Base-by-base conservation (phyloP, 2,888 invertebrate species). In the Phymatocera aterrima region DNA sequence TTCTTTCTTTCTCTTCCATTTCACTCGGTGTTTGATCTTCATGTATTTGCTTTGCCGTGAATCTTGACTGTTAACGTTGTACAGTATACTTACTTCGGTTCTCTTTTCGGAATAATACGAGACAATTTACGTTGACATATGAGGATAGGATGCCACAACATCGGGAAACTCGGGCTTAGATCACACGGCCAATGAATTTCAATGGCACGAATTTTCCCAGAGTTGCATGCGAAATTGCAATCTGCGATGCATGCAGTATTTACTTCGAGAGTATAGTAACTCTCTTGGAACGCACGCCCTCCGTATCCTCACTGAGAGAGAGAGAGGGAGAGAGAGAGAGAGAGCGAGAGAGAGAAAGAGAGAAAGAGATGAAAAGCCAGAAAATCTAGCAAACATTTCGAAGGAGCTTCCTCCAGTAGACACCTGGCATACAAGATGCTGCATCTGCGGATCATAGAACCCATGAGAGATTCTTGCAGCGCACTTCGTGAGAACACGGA, bases 401-500 rank as follows among this genome's bases (percentile, higher is more conserved):
- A 6, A 64, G n/a, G 37, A 64, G 34, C 37, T 40, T 64, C 72
- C 6, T 34, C 5, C 12, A 31, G n/a, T n/a, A n/a, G 72, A 24
- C 51, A 51, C 72, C 68, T 46, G 68, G 68, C 68, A n/a, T 2
- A 21, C 10, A 28, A 68, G 12, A n/a, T 68, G 24, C 24, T 28
- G 24, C 68, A 68, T 68, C 68, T 68, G 68, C 64, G 37, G 64
- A 64, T 18, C 18, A 34, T 43, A 28, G 43, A 68, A n/a, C 12
- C 40, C 68, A 72, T 72, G 51, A 48, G 51, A 51, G 24, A 43
- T n/a, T 31, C 51, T 31, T 48, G 10, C 46, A 18, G 15, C 70
- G 51, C 77, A 79, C 60, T 61, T 75, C 80, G 80, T 82, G 81
- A 82, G 81, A 82, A 82, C 80, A 80, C 75, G 64, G 80, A 37